Conservation (phyloP, 2,888 invertebrate species). For the Auanema freiburgensis region DNA sequence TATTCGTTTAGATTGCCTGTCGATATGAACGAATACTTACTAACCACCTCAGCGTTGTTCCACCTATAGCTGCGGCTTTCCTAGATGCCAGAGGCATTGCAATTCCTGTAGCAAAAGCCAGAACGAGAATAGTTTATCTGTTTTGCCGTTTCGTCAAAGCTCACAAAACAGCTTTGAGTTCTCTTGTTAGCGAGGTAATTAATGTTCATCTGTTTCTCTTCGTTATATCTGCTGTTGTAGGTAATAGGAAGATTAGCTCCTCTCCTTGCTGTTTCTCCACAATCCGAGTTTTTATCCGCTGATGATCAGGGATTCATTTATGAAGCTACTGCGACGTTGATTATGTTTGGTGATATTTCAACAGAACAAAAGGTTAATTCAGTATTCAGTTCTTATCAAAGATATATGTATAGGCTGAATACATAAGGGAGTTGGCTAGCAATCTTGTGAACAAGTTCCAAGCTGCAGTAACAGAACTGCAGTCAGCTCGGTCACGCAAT, state of each 20-base stretch:
- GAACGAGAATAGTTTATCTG: constrained; percentile 70
- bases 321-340: constrained; percentile 70
- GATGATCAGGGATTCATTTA: constrained; percentile 72
- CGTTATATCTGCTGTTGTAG: constrained; percentile 10
- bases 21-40: constrained; percentile 38
- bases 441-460: constrained; percentile 45
- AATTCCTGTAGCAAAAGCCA: constrained; percentile 63
- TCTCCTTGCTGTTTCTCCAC: constrained; percentile 67
- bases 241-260: constrained; percentile 69
- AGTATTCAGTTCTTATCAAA: too few relatives aligned
- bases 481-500: constrained; percentile 25
- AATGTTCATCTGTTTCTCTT: background rate
- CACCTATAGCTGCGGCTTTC: constrained; percentile 39
- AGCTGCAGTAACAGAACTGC: constrained; percentile 29
- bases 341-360: constrained; percentile 68
- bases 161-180: constrained; percentile 66
- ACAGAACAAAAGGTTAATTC: constrained; percentile 59
- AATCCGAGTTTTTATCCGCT: constrained; percentile 66
- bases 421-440: constrained; percentile 46
- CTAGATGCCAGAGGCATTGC: constrained; percentile 42
- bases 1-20: constrained; percentile 27
- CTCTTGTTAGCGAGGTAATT: constrained; percentile 39
- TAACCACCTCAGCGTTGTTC: constrained; percentile 23
- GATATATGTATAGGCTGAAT: constrained; percentile 25
- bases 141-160: constrained; percentile 71